Evolutionary conservation across 1,140 invertebrate genomes (phyloP).

Genomic region (Brachionus rotundiformis): DNA sequence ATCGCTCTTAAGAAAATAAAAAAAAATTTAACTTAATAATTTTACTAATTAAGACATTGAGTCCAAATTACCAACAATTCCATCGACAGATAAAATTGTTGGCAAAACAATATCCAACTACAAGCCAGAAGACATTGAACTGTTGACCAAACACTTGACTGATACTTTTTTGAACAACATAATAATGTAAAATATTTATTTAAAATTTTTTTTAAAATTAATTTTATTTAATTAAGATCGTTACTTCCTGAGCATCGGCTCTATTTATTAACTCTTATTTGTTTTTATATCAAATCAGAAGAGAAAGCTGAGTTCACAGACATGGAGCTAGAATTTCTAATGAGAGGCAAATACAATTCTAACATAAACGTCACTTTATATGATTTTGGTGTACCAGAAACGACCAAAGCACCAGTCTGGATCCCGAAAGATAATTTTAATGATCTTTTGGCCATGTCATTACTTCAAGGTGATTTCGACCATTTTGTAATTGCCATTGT

Average conservation of each 20-base stretch:
- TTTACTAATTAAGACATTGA: neutral
- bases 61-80: neutral
- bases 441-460: conserved; percentile 62
- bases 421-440: conserved; percentile 62
- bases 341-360: conserved; percentile 53
- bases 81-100: neutral
- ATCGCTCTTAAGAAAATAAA: no score
- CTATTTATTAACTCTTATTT: conserved; percentile 54
- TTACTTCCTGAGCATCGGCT: conserved; percentile 43
- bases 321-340: conserved; percentile 52
- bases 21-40: neutral
- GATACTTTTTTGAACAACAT: conserved; percentile 27
- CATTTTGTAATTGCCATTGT: conserved; percentile 44
- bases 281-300: conserved; percentile 44
- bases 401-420: conserved; percentile 57
- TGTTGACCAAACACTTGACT: neutral
- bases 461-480: conserved; percentile 62
- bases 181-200: conserved; percentile 14
- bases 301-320: conserved; percentile 1
- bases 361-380: conserved; percentile 61
- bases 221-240: conserved; percentile 17
- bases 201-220: neutral
- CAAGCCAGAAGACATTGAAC: neutral
- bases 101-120: neutral
- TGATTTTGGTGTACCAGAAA: conserved; percentile 60